Conservation (phyloP, 2,113 vertebrate species). For the Alouatta palliata region DNA sequence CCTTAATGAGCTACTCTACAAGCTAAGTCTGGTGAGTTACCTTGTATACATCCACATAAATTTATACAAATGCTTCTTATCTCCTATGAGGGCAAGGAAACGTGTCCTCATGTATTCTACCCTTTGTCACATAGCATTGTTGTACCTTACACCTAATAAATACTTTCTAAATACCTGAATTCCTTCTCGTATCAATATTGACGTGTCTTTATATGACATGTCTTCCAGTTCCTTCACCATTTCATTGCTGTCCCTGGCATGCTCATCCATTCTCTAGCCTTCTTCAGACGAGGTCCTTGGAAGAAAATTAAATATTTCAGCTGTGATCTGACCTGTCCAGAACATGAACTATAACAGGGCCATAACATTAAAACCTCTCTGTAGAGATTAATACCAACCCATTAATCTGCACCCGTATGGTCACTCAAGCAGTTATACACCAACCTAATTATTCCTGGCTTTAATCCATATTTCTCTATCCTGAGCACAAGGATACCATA, state of each 20-base stretch:
- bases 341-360: neutral
- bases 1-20: neutral
- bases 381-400: neutral
- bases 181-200: neutral
- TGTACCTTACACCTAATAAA: neutral
- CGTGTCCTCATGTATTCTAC: neutral
- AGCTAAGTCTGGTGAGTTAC: neutral
- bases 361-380: neutral
- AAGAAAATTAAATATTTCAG: slow-evolving; percentile 12
- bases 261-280: neutral
- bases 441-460: neutral
- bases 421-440: neutral
- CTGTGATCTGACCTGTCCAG: neutral
- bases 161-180: neutral
- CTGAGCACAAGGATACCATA: neutral
- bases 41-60: neutral
- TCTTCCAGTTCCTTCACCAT: neutral
- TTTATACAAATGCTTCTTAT: neutral
- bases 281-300: neutral
- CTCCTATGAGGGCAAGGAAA: neutral
- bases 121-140: neutral
- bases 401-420: neutral
- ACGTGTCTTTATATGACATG: neutral
- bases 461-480: slow-evolving; percentile 5
- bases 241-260: neutral